A percentile compares a stretch with the other conserved stretches of the same genome.
These are phyloP conservation scores for Felis catus DNA, from an alignment of 2,113 vertebrate species.

Conservation along the genomic window DNA sequence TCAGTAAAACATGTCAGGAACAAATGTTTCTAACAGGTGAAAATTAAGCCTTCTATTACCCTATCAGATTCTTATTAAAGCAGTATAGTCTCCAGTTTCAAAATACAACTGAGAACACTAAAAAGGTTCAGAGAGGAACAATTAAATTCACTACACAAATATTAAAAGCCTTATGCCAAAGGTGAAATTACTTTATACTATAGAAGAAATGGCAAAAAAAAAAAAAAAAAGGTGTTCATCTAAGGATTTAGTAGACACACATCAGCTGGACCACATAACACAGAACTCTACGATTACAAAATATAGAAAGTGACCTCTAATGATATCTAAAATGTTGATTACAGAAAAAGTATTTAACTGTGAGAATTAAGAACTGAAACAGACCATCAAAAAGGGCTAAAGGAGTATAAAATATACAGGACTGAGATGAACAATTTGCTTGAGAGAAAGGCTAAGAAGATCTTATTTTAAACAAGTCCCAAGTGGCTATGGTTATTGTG, in stretches of 20 bases:
- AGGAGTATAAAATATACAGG: not conserved
- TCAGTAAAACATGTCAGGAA: conserved; percentile 21
- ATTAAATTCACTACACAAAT: not conserved
- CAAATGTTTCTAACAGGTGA: conserved; percentile 35
- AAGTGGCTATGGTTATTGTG: not conserved
- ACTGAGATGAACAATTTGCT: not conserved
- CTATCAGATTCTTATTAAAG: not conserved
- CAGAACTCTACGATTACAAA: not conserved
- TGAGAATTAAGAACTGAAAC: not conserved
- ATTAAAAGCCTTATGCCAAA: not conserved
- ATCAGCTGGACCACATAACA: not conserved
- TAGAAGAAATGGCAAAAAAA: not conserved
- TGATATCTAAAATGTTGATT: not conserved
- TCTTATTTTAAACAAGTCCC: not conserved
- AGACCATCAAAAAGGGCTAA: not conserved
- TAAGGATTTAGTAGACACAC: not conserved
- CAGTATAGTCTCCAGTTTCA: not conserved
- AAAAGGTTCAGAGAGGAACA: not conserved
- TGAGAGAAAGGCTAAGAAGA: not conserved
- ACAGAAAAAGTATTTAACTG: not conserved
- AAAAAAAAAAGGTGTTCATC: not conserved
- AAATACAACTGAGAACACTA: conserved; percentile 2
- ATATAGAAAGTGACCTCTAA: not conserved
- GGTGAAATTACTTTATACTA: not conserved
- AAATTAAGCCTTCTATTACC: not conserved